Base-by-base conservation (phyloP, 2,888 invertebrate species). In the Stenotaenia linearis region DNA sequence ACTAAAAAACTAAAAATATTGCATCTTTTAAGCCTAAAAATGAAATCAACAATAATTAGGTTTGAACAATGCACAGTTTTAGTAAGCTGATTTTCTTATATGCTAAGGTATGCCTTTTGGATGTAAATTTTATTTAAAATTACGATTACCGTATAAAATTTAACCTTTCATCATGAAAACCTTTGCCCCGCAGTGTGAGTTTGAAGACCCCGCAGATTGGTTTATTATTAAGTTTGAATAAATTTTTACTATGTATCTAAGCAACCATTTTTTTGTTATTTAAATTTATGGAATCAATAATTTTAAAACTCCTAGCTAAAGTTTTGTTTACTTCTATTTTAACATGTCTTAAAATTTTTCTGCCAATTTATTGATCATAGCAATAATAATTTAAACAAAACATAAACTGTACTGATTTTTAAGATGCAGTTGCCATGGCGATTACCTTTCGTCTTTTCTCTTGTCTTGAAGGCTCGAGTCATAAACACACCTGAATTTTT, bases 401-500 rank as follows among this genome's bases (percentile, higher is more conserved):
- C 25, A 61, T 45, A 45, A 61, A 61, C 61, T 23, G 61, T 61
- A 12, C 25, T 61, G 61, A 61, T 61, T 61, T 61, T 61, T 9
- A 3, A 61, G 61, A 61, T 61, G 61, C 23, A 12, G 61, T 61
- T 61, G 28, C 61, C 25, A 61, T 25, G 28, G 61, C 23, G 23
- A 56, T 23, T 56, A 23, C 56, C 56, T 56, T 56, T 56, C 21
- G 56, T 56, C 56, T n/a, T n/a, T n/a, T n/a, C n/a, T 56, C 23
- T 23, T 23, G 12, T 18, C 21, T 56, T 23, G 23, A 18, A 56
- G 21, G 56, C 23, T 23, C 12, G 56, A 18, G 23, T 56, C 56
- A 56, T 56, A 56, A 56, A 56, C 56, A 56, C 56, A 56, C 56
- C 21, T 56, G 56, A 56, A 61, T 61, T 61, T 61, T 61, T 61